Evolutionary conservation across 2,113 vertebrate genomes (phyloP), one percentile per base, ranked within the genome.

Genomic region (Genyomyrus donnyi): DNA sequence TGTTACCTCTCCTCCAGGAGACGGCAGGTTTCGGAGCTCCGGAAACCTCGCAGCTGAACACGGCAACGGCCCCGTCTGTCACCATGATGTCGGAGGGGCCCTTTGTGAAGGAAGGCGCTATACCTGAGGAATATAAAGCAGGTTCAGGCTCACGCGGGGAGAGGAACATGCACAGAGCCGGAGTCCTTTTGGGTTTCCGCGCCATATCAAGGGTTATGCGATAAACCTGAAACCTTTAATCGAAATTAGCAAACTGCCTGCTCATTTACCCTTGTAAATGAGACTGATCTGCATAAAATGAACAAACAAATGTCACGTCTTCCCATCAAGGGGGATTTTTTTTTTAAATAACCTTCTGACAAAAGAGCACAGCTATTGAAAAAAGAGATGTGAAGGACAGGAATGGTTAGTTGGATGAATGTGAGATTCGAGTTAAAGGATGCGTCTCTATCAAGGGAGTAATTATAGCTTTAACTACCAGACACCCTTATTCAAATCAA

Each of bases 21-120:
- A 99, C 96, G 93, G 97, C 95, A 0, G 98, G 97, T 70, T 96
- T 97, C 31, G 98, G 98, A 45, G 98, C 97, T 24, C 98, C 98
- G 0, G 96, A 97, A 5, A 97, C 96, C 89, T 97, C 95, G n/a
- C 98, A 99, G 90, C 91, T 94, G 87, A 99, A 97, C 46, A 95
- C 58, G 0, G 97, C 97, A 0, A 92, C 94, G 91, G 95, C 96
- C 0, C 98, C 97, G 21, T 98, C 97, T 0, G 98, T 99, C 52
- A 98, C 97, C 0, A 96, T 98, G 92, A 96, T 96, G 90, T 99
- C 97, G 24, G 91, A 91, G 0, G 97, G 97, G 15, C 93, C 94
- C 62, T 88, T 92, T 6, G 93, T 93, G 90, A 99, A 98, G 0
- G 93, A 90, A 31, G 98, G 98, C 11, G 96, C 95, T 46, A 97